These are phyloP conservation scores for Gadus macrocephalus DNA, from an alignment of 2,113 vertebrate genomes.

Conservation along the genomic window DNA sequence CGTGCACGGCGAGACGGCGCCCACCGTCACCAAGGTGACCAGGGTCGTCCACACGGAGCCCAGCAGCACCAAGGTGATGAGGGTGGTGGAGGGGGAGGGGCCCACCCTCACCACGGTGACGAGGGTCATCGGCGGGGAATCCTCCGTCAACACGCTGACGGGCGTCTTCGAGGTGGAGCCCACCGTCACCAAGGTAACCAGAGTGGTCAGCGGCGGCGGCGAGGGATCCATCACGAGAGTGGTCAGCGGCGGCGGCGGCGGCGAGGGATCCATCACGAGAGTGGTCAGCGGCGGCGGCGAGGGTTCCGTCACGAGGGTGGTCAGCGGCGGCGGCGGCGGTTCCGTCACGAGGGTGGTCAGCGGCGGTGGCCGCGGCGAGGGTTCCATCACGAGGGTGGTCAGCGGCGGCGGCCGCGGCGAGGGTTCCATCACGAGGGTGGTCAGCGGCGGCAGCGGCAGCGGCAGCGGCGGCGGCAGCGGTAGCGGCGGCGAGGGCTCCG, in stretches of 20 bases:
- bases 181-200: slow-evolving; percentile 13
- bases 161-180: slow-evolving; percentile 17
- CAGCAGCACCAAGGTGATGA: slow-evolving; percentile 24
- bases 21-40: slow-evolving; percentile 20
- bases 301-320: no score
- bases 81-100: slow-evolving; percentile 14
- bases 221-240: slow-evolving; percentile 20
- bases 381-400: slow-evolving; percentile 21
- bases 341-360: slow-evolving; percentile 17
- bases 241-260: slow-evolving; percentile 19
- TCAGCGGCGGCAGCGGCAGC: slow-evolving; percentile 8
- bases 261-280: slow-evolving; percentile 5
- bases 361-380: slow-evolving; percentile 18
- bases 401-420: slow-evolving; percentile 22
- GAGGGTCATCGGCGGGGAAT: slow-evolving; percentile 15
- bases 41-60: slow-evolving; percentile 29
- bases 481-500: neutral
- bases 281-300: neutral
- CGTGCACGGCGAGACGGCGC: slow-evolving; percentile 5
- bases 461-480: slow-evolving; percentile 21
- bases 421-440: slow-evolving; percentile 22
- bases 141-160: slow-evolving; percentile 12
- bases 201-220: slow-evolving; percentile 17
- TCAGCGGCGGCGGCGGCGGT: slow-evolving; percentile 22
- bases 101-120: slow-evolving; percentile 19